Evolutionary conservation across 2,888 invertebrate species (phyloP), one percentile per base, ranked within the genome.

Genomic region (Stenolophus ochropezus): DNA sequence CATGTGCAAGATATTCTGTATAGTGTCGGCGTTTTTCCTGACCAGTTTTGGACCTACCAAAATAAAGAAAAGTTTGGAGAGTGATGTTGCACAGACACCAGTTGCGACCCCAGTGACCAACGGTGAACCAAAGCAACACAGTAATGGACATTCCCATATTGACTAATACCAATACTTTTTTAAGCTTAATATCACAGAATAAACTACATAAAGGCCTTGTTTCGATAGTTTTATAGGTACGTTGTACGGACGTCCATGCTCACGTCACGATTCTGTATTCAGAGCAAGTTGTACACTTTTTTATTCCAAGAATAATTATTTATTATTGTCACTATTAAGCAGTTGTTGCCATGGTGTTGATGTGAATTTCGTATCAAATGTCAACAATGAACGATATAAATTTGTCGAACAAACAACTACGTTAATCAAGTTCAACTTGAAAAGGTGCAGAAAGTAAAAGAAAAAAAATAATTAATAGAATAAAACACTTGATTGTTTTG

Each of bases 1-100:
- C 77, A 91, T 97, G 77, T 95, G 95, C 88, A 98, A 98, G 90
- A 86, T 93, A 25, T 96, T 95, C 87, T 93, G 93, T 84, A 86
- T 92, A 18, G 84, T 92, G 74, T 85, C 88, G 18, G 85, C 86
- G 49, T 88, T 87, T 84, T 88, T 88, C 84, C 83, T 89, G 65
- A 88, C 88, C 27, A 86, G 86, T 84, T 88, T 87, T 83, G 84
- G 86, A 84, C 86, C 86, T 81, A 89, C 88, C 4, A 88, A 87
- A 86, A 87, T 88, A 25, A 88, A 88, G 85, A 84, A 85, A 81
- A 87, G 86, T 25, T 84, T 88, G 80, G 87, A 87, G 83, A 87
- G 88, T 85, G 88, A 88, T 84, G 87, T 88, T 25, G 84, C 84
- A 11, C 85, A 16, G 49, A 27, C 25, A 21, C 25, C 73, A 47